Evolutionary conservation across 2,113 vertebrate species (phyloP), one percentile per base, ranked within the genome.

Genomic region (Pelmatolapia mariae): DNA sequence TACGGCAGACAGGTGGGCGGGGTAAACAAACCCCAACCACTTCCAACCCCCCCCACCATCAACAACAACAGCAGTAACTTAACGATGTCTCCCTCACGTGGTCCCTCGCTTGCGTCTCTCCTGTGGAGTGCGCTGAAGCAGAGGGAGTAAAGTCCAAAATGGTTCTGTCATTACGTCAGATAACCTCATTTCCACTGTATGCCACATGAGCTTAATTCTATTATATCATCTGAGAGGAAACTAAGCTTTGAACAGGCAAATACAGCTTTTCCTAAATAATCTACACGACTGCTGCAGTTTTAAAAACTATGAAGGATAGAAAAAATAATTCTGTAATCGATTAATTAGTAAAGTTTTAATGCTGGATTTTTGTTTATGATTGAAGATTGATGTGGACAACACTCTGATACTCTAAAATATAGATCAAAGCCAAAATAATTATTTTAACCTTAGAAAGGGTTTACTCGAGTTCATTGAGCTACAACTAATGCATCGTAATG

Each of bases 1-100:
- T 82, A 89, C 38, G 6, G 4, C 73, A 12, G 68, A 40, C 52
- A 16, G 33, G 88, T 81, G 91, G 93, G 92, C 86, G 92, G 87
- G 16, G 84, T 16, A 19, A 79, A 81, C 83, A 71, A 61, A 86
- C 12, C 71, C 82, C 7, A 15, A 16, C 33, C 63, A 38, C 80
- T 16, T 61, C 47, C 31, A 7, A 0, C 36, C n/a, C 2, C 26
- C 15, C 26, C 18, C 66, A 10, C 13, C 22, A 47, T 1, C 15
- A 19, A 3, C 12, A 29, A 54, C 82, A 83, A 8, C 59, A 22
- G 40, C 22, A 47, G 26, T 73, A 5, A 57, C 24, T 81, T 19
- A 63, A 38, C 26, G 16, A 38, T 10, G 38, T 38, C 38, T 50
- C 13, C n/a, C 57, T 86, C 88, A 89, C 85, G 80, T 90, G 88